Evolutionary conservation across 2,888 invertebrate genomes (phyloP).

Genomic region (Platypus cylindrus): DNA sequence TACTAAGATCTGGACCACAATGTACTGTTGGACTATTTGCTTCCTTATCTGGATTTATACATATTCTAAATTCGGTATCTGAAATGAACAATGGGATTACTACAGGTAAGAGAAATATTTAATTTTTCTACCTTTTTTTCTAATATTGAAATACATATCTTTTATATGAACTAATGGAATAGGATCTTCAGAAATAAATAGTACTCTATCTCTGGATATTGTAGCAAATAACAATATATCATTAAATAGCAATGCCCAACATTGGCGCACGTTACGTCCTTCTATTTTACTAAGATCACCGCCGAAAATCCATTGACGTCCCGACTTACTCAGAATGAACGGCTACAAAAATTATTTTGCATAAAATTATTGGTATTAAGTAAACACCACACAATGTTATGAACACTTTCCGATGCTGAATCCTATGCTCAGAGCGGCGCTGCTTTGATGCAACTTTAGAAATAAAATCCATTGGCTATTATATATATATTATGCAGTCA

Average conservation of each 20-base stretch:
- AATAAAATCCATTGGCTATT: too few species aligned
- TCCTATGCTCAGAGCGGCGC: too few species aligned
- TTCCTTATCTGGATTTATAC: slow-evolving; percentile 50
- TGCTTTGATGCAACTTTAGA: too few species aligned
- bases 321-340: slow-evolving; percentile 69
- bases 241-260: slow-evolving; percentile 75
- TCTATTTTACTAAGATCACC: slow-evolving; percentile 75
- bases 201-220: slow-evolving; percentile 72
- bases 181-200: slow-evolving; percentile 81
- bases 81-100: slow-evolving; percentile 17
- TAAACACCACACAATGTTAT: too few species aligned
- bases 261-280: slow-evolving; percentile 67
- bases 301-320: slow-evolving; percentile 82
- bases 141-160: slow-evolving; percentile 73
- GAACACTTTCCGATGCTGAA: too few species aligned
- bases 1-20: slow-evolving; percentile 52
- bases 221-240: slow-evolving; percentile 77
- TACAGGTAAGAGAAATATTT: background rate
- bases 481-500: too few species aligned
- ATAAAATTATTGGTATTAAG: too few species aligned
- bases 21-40: slow-evolving; percentile 62
- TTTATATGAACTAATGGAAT: slow-evolving; percentile 64
- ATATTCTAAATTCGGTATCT: slow-evolving; percentile 78
- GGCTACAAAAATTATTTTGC: slow-evolving; percentile 38
- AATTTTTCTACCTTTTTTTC: slow-evolving; percentile 63